Base-by-base conservation (phyloP, 1,140 invertebrate genomes). In the Hermatobates lingyangjiaoensis region DNA sequence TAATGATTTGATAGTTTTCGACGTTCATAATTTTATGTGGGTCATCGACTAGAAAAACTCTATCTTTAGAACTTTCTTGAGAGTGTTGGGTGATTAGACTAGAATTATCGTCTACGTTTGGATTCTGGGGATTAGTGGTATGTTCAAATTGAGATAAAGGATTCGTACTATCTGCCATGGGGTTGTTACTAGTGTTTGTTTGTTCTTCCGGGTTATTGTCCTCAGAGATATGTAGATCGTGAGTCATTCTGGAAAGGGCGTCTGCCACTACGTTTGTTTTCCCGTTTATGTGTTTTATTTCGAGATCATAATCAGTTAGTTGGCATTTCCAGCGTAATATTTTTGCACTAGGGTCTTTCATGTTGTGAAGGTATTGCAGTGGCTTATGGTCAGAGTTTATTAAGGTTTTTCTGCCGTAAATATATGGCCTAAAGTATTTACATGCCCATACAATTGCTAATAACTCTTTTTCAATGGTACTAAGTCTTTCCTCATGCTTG, bases 361-460 rank as follows among this genome's bases (percentile, higher is more conserved):
- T 62, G 7, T 55, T 64, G 27, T 64, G 61, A 20, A 76, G 56
- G 63, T 67, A 75, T 45, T 55, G 40, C 7, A 52, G 56, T 1
- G 68, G 66, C 53, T 66, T 64, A 48, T 74, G 71, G 52, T 76
- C 73, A 0, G 71, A 74, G 21, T 65, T 54, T 3, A 73, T 66
- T 20, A 53, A 64, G 48, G 75, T 71, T 28, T 67, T 59, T 47
- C 51, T 62, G 24, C 66, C 67, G 53, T 64, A 66, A 3, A 42
- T 42, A 59, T 70, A 73, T 26, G 63, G 59, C 53, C 65, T 34
- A 56, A 71, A 71, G 47, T 66, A 61, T 56, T 66, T 62, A 3
- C 65, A 57, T 3, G 63, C 63, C 64, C 64, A 71, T 1, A 76
- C 60, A 15, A 76, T 65, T 2, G 70, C 71, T n/a, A 76, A 54